Evolutionary conservation across 2,888 invertebrate species (phyloP).

Genomic region (Mylabris sibirica): DNA sequence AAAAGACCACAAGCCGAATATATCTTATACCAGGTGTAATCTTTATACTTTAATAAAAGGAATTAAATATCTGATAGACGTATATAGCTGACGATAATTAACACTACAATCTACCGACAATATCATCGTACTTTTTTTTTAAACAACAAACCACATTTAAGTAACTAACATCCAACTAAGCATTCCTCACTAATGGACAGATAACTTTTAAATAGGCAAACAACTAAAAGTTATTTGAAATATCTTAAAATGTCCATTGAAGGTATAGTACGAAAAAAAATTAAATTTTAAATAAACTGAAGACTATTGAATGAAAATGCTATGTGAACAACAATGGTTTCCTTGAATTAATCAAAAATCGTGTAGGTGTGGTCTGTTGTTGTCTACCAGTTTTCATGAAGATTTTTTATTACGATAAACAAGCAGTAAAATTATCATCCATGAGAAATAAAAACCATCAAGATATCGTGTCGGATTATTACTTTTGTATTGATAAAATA

Average conservation of each 20-base stretch:
- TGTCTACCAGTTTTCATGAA: not conserved
- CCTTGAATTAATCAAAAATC: slow-evolving; percentile 4
- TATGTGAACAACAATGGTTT: not conserved
- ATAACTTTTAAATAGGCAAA: not conserved
- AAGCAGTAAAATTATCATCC: not conserved
- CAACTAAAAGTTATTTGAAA: not conserved
- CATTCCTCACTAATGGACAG: slow-evolving; percentile 1
- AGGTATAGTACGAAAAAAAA: not conserved
- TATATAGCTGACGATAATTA: not conserved
- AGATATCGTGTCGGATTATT: not conserved
- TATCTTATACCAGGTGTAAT: slow-evolving; percentile 4
- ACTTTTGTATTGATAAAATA: not conserved
- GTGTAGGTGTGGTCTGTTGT: slow-evolving; percentile 5
- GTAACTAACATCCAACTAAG: not conserved
- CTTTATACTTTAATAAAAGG: slow-evolving; percentile 20
- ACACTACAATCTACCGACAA: not conserved
- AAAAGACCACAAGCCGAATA: not conserved
- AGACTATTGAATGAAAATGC: not conserved
- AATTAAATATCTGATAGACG: not conserved
- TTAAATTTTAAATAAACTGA: not conserved
- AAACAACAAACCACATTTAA: not conserved
- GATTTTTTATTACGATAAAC: not conserved
- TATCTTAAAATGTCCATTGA: not conserved
- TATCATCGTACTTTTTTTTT: not conserved
- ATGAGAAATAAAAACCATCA: not conserved